Evolutionary conservation across 1,140 invertebrate species (phyloP).

Genomic region (Popillia japonica): DNA sequence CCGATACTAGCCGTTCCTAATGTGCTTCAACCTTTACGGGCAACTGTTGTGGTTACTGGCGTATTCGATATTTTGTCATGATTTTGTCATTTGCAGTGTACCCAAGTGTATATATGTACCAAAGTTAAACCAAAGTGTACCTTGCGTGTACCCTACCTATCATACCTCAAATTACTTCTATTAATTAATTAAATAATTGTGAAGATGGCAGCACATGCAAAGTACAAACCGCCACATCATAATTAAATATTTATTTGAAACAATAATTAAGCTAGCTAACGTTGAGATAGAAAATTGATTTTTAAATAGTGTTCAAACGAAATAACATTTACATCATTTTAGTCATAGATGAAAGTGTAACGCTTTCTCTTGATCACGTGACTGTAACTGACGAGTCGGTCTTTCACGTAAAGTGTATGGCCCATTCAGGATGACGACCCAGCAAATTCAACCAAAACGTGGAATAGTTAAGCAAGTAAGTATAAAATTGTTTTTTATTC

Average conservation of each 20-base stretch:
- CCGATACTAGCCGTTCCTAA: too few species aligned
- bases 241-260: conserved; percentile 15
- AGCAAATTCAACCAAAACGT: conserved; percentile 59
- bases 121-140: too few species aligned
- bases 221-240: conserved; percentile 27
- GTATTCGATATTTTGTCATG: too few species aligned
- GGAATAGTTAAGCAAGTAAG: conserved; percentile 60
- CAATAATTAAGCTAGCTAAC: conserved; percentile 4
- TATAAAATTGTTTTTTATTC: not conserved
- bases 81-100: too few species aligned
- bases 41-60: too few species aligned
- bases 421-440: conserved; percentile 62
- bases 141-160: too few species aligned
- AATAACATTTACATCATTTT: conserved; percentile 1
- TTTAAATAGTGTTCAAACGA: not conserved
- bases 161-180: too few species aligned
- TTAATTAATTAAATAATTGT: not conserved
- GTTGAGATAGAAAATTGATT: conserved; percentile 12
- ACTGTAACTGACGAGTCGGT: conserved; percentile 33
- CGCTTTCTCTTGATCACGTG: conserved; percentile 35
- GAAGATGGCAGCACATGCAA: not conserved
- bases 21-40: too few species aligned
- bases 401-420: conserved; percentile 54
- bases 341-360: conserved; percentile 21
- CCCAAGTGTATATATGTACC: too few species aligned